Evolutionary conservation across 2,888 invertebrate species (phyloP).

Genomic region (Microctonus hyperodae): DNA sequence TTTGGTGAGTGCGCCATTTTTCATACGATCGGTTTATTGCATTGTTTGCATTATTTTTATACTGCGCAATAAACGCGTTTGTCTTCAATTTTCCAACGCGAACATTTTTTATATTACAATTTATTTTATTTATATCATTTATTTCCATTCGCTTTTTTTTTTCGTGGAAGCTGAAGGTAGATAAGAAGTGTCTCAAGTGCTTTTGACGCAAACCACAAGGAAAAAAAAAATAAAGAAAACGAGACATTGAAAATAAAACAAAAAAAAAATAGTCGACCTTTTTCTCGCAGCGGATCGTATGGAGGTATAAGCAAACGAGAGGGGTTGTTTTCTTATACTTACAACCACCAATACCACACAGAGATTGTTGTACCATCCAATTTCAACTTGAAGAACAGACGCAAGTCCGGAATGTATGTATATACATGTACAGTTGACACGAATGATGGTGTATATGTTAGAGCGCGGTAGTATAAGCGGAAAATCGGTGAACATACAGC

Average conservation of each 20-base stretch:
- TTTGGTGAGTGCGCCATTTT: conserved; percentile 15
- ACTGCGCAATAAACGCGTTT: neutral
- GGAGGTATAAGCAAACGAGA: conserved; percentile 20
- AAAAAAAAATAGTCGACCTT: conserved; percentile 9
- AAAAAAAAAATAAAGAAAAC: neutral
- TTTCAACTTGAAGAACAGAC: conserved; percentile 18
- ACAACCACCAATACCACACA: neutral
- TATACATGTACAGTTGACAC: neutral
- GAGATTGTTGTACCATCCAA: conserved; percentile 26
- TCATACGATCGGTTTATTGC: conserved; percentile 8
- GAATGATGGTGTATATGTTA: neutral
- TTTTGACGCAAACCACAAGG: neutral
- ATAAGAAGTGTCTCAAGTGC: conserved; percentile 16
- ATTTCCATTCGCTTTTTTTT: neutral
- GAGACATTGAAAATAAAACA: neutral
- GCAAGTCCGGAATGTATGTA: neutral
- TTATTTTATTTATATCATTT: neutral
- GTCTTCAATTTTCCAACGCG: neutral
- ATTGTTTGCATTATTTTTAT: conserved; percentile 1
- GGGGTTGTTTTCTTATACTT: neutral
- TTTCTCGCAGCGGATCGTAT: neutral
- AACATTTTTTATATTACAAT: neutral
- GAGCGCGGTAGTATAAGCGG: neutral
- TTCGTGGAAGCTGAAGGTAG: neutral
- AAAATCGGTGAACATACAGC: conserved; percentile 10